phyloP scores from a whole-genome alignment of 2,113 vertebrate species.

The Loxodonta africana region DNA sequence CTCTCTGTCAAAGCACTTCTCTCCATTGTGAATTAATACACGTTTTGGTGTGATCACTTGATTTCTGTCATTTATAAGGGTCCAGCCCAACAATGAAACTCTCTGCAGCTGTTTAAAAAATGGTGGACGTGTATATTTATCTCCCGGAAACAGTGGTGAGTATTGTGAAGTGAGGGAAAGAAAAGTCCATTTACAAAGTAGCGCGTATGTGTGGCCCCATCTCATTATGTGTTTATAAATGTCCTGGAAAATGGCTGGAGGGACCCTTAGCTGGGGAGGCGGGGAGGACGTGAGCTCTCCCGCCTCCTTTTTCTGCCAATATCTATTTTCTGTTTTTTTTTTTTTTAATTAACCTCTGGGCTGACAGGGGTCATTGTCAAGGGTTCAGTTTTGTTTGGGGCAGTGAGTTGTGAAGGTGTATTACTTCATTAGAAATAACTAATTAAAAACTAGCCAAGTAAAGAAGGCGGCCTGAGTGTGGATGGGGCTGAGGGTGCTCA shows the following conservation, averaged over 20 bases:
- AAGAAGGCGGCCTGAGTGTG: too few relatives aligned
- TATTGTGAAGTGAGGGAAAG: constrained; percentile 66
- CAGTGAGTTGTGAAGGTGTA: not conserved
- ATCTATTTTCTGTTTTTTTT: not conserved
- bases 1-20: not conserved
- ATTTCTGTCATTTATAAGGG: not conserved
- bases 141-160: constrained; percentile 7
- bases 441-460: not conserved
- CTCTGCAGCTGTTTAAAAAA: constrained; percentile 64
- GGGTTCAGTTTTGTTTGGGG: not conserved
- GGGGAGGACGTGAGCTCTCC: too few relatives aligned
- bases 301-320: not conserved
- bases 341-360: not conserved
- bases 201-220: not conserved
- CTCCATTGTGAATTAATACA: not conserved
- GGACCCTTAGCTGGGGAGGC: not conserved
- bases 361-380: not conserved
- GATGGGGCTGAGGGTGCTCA: not conserved
- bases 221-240: constrained; percentile 1
- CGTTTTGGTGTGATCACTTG: rapidly evolving
- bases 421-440: not conserved
- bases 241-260: not conserved
- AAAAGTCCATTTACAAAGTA: constrained; percentile 63
- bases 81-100: not conserved
- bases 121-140: constrained; percentile 33